Percentiles rank a stretch among this genome's conserved stretches.
phyloP scores from a whole-genome alignment of 2,888 invertebrate species.

The Eupelmus urozonus region DNA sequence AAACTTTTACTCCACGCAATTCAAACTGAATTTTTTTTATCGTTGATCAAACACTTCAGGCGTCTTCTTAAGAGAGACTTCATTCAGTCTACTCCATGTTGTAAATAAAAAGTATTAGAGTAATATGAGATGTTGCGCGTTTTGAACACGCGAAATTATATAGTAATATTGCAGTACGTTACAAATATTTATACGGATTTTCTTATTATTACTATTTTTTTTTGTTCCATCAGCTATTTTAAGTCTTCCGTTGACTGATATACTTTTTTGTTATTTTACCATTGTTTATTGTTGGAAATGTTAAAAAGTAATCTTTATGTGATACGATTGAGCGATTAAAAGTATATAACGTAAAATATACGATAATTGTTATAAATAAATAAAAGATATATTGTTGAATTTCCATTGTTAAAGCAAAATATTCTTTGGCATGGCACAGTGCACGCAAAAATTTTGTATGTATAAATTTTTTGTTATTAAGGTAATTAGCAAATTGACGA shows the following conservation, averaged over 20 bases:
- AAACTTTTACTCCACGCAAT: neutral
- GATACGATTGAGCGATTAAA: slow-evolving; percentile 31
- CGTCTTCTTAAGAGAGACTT: slow-evolving; percentile 23
- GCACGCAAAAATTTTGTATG: slow-evolving; percentile 27
- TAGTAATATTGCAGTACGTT: slow-evolving; percentile 40
- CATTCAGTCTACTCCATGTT: slow-evolving; percentile 32
- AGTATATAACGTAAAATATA: slow-evolving; percentile 8
- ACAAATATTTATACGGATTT: slow-evolving; percentile 56
- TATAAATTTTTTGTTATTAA: slow-evolving; percentile 33
- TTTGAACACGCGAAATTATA: slow-evolving; percentile 27
- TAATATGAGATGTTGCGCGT: slow-evolving; percentile 35
- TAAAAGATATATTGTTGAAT: slow-evolving; percentile 31
- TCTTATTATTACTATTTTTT: slow-evolving; percentile 43
- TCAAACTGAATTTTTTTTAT: neutral
- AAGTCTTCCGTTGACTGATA: slow-evolving; percentile 50
- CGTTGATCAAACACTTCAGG: slow-evolving; percentile 39
- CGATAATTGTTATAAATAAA: slow-evolving; percentile 36
- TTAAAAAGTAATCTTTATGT: slow-evolving; percentile 38
- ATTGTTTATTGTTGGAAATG: slow-evolving; percentile 57
- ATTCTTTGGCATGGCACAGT: neutral
- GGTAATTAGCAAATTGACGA: slow-evolving; percentile 19
- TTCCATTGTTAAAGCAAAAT: slow-evolving; percentile 31
- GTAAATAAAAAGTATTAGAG: slow-evolving; percentile 57
- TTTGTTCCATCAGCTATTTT: slow-evolving; percentile 32
- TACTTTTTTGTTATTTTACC: slow-evolving; percentile 52